Base-by-base conservation (phyloP, 2,888 invertebrate species). In the Dusona sp. region DNA sequence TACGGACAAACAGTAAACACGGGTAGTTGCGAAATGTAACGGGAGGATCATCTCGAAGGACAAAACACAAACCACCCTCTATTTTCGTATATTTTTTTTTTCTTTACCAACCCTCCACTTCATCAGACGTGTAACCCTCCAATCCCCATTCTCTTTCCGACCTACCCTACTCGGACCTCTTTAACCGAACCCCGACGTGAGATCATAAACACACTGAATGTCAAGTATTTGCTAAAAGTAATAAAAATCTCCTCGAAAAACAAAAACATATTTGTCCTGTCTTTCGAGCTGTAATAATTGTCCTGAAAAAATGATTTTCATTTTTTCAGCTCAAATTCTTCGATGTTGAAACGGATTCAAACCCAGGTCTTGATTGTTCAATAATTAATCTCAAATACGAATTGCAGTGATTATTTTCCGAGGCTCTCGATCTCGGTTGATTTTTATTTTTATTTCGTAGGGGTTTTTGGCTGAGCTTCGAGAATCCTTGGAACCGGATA, bases 81-180 rank as follows among this genome's bases (percentile, higher is more conserved):
- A 36, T 72, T 33, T 73, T 64, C 72, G 36, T 19, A 45, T 45
- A 25, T 73, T 45, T 48, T 70, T 42, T 68, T 48, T 45, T 64
- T 64, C 45, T 79, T 51, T n/a, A 57, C 25, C 48, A 48, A 64
- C 16, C 42, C 48, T 45, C 45, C 38, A 57, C 64, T 57, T 64
- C 48, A 64, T 80, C 80, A 48, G 33, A 72, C 57, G 68, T 13
- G n/a, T 38, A 61, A 45, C 74, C 42, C 57, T 48, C 70, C 70
- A 36, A 38, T 25, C 45, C 67, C 36, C 74, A 48, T 54, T 86
- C 48, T 80, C 74, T 54, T 77, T 83, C 77, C 72, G 86, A 86
- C 86, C 86, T 86, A 86, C 86, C 86, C 86, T 81, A 86, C 67
- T 83, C 68, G 77, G 70, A 78, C 61, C 48, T 81, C 72, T 80